Base-by-base conservation (phyloP, 2,113 vertebrate genomes). In the Tetrao urogallus region DNA sequence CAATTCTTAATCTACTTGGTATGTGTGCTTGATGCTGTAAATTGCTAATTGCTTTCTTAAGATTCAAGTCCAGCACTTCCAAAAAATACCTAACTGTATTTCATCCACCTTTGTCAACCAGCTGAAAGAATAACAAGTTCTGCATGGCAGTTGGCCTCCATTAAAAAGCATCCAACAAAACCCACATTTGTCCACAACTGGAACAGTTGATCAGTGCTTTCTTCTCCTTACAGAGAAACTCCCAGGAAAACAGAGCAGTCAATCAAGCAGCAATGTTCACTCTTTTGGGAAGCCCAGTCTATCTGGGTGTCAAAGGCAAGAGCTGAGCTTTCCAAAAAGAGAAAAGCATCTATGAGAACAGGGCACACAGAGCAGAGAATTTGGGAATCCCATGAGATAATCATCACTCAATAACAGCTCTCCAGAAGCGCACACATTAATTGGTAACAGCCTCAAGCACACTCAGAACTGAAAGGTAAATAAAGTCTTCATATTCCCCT, bases 41-140 rank as follows among this genome's bases (percentile, higher is more conserved):
- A 95, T 58, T 0, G 2, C 19, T 60, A 64, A 95, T 86, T 89
- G 88, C 45, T 95, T 63, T 89, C 89, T 48, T 91, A 93, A 87
- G 93, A 89, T 42, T n/a, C n/a, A 13, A 10, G 1, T 69, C 93
- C 83, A 94, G 48, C 61, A 11, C 63, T 47, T 60, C 9, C 9
- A 25, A 80, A 73, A 14, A n/a, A 8, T 24, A 48, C 14, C 76
- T 58, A 20, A 57, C 64, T 71, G 63, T 13, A 69, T 86, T 93
- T 86, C 93, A 93, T 69, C 56, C 12, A 88, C 88, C 80, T 94
- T 45, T 60, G 65, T 80, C 72, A 77, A 47, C 8, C 15, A 18
- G 40, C 75, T 83, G 58, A 36, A 45, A 45, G 76, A 17, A 83
- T 18, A 75, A 80, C 32, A 13, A 58, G 57, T 65, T 87, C 25